phyloP scores from a whole-genome alignment of 1,140 invertebrate species.

The Apis florea region DNA sequence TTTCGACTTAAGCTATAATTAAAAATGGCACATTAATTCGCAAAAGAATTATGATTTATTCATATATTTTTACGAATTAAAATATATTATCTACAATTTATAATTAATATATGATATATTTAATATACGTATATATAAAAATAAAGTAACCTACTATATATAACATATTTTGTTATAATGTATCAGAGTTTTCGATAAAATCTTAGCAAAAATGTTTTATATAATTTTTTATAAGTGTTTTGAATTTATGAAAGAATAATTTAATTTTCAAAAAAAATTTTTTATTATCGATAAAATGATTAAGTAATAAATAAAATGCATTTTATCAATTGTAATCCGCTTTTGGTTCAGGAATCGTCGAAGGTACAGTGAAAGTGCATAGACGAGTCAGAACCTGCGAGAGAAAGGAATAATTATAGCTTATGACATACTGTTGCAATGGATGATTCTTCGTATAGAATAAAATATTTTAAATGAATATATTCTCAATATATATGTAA shows the following conservation, averaged over 20 bases:
- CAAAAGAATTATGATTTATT: slow-evolving; percentile 41
- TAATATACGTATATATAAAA: no score
- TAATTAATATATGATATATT: no score
- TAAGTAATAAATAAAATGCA: background rate
- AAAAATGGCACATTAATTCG: slow-evolving; percentile 56
- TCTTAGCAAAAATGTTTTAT: background rate
- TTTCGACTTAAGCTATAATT: slow-evolving; percentile 64
- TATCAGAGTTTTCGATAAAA: background rate
- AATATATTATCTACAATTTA: slow-evolving; percentile 24
- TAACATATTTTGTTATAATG: background rate
- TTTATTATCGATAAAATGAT: background rate
- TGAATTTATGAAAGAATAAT: no score
- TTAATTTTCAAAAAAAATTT: background rate
- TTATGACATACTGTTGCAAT: slow-evolving; percentile 61
- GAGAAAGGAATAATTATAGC: slow-evolving; percentile 66
- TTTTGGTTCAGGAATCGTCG: slow-evolving; percentile 14
- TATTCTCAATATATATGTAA: background rate
- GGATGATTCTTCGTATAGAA: slow-evolving; percentile 39
- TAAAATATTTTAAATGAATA: slow-evolving; percentile 4
- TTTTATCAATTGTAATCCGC: slow-evolving; percentile 24
- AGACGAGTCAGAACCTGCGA: slow-evolving; percentile 45
- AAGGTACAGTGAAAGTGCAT: slow-evolving; percentile 62
- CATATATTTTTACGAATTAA: slow-evolving; percentile 11
- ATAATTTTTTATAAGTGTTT: background rate
- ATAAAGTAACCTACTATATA: no score